Percentiles rank a stretch among this genome's conserved stretches.
Conservation (phyloP, 2,888 invertebrate species). For the Aphodius sticticus region DNA sequence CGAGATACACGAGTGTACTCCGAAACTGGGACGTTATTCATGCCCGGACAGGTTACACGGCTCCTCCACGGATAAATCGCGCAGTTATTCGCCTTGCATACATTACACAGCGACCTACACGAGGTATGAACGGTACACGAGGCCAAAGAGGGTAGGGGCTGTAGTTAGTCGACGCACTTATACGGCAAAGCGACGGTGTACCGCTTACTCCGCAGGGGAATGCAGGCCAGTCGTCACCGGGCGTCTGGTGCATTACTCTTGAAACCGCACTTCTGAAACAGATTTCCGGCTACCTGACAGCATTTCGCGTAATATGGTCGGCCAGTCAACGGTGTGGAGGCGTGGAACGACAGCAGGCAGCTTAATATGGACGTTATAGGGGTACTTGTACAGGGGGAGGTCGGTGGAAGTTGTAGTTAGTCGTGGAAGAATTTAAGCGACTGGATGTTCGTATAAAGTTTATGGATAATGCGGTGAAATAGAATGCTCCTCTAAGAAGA, state of each 20-base stretch:
- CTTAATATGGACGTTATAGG: not conserved
- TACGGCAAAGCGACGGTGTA: not conserved
- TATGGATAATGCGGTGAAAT: too few relatives aligned
- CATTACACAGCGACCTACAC: constrained; percentile 12
- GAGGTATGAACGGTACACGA: not conserved
- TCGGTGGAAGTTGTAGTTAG: too few relatives aligned
- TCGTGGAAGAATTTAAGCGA: too few relatives aligned
- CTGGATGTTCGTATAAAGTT: too few relatives aligned
- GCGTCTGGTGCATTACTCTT: constrained; percentile 22
- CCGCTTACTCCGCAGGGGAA: not conserved
- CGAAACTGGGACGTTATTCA: not conserved
- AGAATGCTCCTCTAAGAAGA: too few relatives aligned
- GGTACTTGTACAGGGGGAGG: not conserved
- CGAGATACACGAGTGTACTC: constrained; percentile 4
- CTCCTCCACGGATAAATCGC: constrained; percentile 17
- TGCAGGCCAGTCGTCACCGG: constrained; percentile 6
- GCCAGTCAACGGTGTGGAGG: constrained; percentile 4
- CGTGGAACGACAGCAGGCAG: not conserved
- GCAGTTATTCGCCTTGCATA: constrained; percentile 14
- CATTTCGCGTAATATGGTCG: constrained; percentile 5
- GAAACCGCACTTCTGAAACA: constrained; percentile 8
- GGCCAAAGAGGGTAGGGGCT: not conserved
- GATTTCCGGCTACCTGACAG: constrained; percentile 6
- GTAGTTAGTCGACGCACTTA: not conserved
- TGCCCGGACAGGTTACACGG: not conserved